These are phyloP conservation scores for Sinocyclocheilus anshuiensis DNA, from an alignment of 2,113 vertebrate genomes.

Conservation along the genomic window DNA sequence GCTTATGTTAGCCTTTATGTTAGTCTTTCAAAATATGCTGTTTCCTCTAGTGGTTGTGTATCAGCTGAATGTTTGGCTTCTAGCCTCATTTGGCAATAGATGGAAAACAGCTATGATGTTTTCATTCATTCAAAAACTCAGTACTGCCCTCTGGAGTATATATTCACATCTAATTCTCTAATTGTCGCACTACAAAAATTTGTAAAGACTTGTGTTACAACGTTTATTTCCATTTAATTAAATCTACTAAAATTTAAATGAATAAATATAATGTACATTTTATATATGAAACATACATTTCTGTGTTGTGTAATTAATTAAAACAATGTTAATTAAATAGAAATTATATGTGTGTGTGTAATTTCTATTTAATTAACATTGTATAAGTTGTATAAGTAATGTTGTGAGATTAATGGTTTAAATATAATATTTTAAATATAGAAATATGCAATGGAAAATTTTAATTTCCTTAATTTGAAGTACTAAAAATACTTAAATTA, in stretches of 20 bases:
- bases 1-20: slow-evolving; percentile 22
- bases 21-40: slow-evolving; percentile 21
- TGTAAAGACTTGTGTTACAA: no score
- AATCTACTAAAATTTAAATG: not conserved
- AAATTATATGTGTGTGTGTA: not conserved
- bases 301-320: no score
- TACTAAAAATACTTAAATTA: not conserved
- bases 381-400: not conserved
- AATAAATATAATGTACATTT: not conserved
- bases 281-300: not conserved
- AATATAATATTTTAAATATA: no score
- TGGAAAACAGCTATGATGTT: not conserved
- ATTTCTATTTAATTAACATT: no score
- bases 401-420: no score
- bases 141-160: not conserved
- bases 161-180: not conserved
- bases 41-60: not conserved
- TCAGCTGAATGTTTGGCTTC: not conserved
- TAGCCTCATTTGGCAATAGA: not conserved
- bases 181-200: not conserved
- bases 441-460: no score
- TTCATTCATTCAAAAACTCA: not conserved
- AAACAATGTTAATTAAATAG: no score
- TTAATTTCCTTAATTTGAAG: no score
- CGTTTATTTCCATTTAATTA: no score